phyloP scores from a whole-genome alignment of 2,113 vertebrate species.

The Daboia siamensis region DNA sequence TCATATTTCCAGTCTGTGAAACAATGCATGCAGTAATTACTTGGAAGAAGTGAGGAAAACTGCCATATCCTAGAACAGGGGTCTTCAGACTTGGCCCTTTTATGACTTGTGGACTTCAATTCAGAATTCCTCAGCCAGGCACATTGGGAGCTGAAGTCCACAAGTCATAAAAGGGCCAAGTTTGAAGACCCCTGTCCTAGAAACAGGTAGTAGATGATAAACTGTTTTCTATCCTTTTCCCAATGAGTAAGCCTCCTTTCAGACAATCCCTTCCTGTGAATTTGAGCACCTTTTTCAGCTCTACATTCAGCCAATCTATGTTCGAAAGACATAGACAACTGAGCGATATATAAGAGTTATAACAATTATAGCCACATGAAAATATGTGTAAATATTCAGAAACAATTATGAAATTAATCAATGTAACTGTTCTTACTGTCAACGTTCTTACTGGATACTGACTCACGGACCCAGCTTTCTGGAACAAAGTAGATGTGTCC shows the following conservation, averaged over 20 bases:
- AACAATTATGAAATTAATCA: slow-evolving; percentile 24
- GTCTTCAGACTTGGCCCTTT: too few species aligned
- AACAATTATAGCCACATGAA: slow-evolving; percentile 17
- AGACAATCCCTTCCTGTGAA: background rate
- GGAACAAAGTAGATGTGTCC: slow-evolving; percentile 51
- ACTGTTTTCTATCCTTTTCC: background rate
- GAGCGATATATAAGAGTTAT: background rate
- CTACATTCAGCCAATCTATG: background rate
- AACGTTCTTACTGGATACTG: slow-evolving; percentile 43
- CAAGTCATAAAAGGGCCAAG: too few species aligned
- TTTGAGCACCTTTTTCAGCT: background rate
- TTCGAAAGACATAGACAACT: background rate
- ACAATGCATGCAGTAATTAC: background rate
- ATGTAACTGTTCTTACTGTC: slow-evolving; percentile 13
- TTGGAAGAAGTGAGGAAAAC: background rate
- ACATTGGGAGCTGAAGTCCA: too few species aligned
- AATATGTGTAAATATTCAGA: slow-evolving; percentile 14
- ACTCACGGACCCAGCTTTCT: slow-evolving; percentile 62
- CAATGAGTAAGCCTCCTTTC: background rate
- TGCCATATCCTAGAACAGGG: background rate
- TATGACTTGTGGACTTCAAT: too few species aligned
- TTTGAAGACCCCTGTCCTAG: too few species aligned
- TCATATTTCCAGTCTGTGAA: too few species aligned
- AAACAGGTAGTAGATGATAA: background rate
- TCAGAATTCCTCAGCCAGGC: too few species aligned